Percentiles rank a stretch among this genome's conserved stretches.
phyloP scores from a whole-genome alignment of 2,888 invertebrate species.

The Phengaris alcon region DNA sequence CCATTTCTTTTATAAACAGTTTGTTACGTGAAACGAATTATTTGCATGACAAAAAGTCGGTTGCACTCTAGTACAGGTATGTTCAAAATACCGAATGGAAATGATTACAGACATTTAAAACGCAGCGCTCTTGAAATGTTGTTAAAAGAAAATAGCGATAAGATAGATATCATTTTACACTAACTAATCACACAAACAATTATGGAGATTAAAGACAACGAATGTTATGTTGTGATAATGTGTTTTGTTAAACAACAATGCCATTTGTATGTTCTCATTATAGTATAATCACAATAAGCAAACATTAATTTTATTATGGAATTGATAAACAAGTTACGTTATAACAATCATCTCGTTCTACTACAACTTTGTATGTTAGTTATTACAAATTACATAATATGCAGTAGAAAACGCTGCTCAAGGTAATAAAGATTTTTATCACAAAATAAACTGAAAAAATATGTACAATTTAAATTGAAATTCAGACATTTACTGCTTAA shows the following conservation, averaged over 20 bases:
- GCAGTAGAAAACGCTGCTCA: background rate
- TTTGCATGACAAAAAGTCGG: no score
- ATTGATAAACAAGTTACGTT: background rate
- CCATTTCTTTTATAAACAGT: no score
- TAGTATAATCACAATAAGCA: background rate
- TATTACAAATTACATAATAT: background rate
- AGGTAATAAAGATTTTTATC: no score
- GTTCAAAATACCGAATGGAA: no score
- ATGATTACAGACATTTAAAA: background rate
- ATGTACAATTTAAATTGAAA: no score
- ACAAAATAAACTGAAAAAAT: no score
- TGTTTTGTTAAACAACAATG: slow-evolving; percentile 3
- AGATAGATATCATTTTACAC: background rate
- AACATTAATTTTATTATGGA: background rate
- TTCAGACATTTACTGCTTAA: no score
- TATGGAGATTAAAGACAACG: background rate
- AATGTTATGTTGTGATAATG: background rate
- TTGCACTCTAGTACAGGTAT: no score
- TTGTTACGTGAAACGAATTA: no score
- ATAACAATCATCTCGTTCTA: background rate
- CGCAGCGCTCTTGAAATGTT: background rate
- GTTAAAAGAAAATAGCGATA: background rate
- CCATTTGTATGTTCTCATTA: background rate
- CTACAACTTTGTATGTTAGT: background rate
- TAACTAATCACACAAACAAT: background rate